These are phyloP conservation scores for Pionites leucogaster DNA, from an alignment of 2,113 vertebrate species.

Conservation along the genomic window DNA sequence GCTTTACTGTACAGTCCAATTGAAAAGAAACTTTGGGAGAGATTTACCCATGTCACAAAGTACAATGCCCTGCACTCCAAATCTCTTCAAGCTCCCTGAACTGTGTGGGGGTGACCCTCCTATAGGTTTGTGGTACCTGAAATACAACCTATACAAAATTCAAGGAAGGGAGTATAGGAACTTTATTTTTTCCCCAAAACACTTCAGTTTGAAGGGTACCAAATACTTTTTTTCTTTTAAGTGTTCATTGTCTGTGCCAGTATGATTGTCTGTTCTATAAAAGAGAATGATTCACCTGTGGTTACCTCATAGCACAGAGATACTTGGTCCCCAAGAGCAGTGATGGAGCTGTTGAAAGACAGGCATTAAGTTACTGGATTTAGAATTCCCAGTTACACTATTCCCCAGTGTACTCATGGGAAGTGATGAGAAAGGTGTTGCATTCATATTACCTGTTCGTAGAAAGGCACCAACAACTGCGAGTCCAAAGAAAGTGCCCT, in stretches of 20 bases:
- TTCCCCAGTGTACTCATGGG: neutral
- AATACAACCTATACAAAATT: neutral
- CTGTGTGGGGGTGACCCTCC: neutral
- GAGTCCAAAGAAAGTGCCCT: neutral
- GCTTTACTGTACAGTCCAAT: neutral
- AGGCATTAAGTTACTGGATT: neutral
- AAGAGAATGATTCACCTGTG: neutral
- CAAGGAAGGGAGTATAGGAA: neutral
- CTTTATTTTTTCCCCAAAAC: accelerated
- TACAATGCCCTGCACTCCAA: neutral
- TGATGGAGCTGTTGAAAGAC: neutral
- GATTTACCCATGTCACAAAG: neutral
- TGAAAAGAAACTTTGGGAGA: neutral
- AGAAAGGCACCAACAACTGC: neutral
- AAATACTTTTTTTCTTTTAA: neutral
- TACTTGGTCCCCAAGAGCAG: neutral
- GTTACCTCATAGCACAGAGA: neutral
- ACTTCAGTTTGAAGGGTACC: neutral
- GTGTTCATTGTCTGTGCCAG: neutral
- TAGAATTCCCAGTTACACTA: neutral
- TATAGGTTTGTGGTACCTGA: neutral
- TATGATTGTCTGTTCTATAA: neutral
- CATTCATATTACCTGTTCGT: neutral
- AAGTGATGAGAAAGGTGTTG: neutral
- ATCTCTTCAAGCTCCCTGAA: neutral